Evolutionary conservation across 2,888 invertebrate species (phyloP), one percentile per base, ranked within the genome.

Genomic region (Leptinotarsa peninsularis): DNA sequence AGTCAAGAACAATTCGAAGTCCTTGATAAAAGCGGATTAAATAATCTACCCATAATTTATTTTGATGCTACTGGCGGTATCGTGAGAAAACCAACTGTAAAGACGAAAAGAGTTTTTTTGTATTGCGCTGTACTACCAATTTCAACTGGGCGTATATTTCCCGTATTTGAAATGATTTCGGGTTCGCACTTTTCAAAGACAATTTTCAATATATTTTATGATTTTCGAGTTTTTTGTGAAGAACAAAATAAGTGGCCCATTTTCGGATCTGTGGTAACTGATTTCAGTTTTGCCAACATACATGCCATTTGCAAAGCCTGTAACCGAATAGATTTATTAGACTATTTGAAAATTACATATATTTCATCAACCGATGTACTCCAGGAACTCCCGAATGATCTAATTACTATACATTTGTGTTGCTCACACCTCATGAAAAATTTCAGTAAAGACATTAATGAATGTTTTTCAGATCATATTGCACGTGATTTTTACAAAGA

Each of bases 401-500:
- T 63, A 5, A 23, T 63, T 15, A 63, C 63, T 4, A 63, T 63
- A 63, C 63, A 63, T 63, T 63, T 21, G 21, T 63, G 63, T 63
- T 63, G 21, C 27, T n/a, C 63, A 4, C n/a, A 63, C 21, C 23
- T 63, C 4, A 63, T 63, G 21, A 63, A 63, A 66, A 66, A 27
- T 66, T 66, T 66, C 15, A 66, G 66, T 66, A 43, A 33, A 66
- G 66, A 66, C 18, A 66, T 66, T 17, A 52, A 52, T 52, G 3
- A 52, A 52, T 52, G 10, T 52, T 49, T 49, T 49, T 5, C 49
- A 49, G 23, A 63, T 63, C 15, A 63, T 17, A 43, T 33, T 15
- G 66, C 33, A 7, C 23, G 66, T n/a, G 66, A 66, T n/a, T 66
- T 66, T 33, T 27, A 33, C 43, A 66, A 66, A 66, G 66, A 66